A percentile compares a stretch with the other conserved stretches of the same genome.
phyloP scores from a whole-genome alignment of 2,113 vertebrate species.

The Suricata suricatta region DNA sequence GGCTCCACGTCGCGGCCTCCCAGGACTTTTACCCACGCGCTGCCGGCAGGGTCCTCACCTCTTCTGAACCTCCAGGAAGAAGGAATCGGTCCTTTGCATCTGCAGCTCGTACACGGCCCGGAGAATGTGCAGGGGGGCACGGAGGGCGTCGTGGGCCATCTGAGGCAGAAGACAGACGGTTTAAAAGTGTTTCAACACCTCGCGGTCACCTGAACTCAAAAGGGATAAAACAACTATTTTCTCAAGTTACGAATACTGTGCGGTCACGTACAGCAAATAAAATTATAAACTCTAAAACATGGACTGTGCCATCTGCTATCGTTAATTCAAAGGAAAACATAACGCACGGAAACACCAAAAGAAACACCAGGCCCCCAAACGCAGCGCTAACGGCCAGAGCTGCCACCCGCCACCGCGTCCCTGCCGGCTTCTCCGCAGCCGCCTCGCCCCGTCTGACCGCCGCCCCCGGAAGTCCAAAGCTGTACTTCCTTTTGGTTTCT shows the following conservation, averaged over 20 bases:
- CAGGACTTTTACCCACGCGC: neutral
- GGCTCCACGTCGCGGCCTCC: neutral
- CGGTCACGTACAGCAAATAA: neutral
- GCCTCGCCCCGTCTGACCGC: neutral
- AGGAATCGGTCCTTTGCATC: conserved; percentile 96
- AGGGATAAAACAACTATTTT: neutral
- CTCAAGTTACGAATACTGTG: neutral
- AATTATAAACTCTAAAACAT: neutral
- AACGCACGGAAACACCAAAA: neutral
- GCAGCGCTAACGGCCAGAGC: neutral
- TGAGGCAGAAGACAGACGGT: conserved; percentile 69
- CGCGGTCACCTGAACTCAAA: neutral
- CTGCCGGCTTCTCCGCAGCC: neutral
- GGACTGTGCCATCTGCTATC: neutral
- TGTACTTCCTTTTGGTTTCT: neutral
- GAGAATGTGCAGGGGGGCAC: conserved; percentile 95
- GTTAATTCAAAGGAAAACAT: conserved; percentile 13
- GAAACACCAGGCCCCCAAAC: neutral
- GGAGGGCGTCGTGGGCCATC: conserved; percentile 97
- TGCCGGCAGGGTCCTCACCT: conserved; percentile 84
- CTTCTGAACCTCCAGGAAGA: conserved; percentile 97
- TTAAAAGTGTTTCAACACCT: neutral
- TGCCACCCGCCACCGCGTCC: rapidly evolving
- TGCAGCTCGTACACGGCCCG: conserved; percentile 97
- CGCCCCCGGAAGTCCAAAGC: neutral